phyloP scores from a whole-genome alignment of 2,888 invertebrate species.

The Onthophagus sagittarius region DNA sequence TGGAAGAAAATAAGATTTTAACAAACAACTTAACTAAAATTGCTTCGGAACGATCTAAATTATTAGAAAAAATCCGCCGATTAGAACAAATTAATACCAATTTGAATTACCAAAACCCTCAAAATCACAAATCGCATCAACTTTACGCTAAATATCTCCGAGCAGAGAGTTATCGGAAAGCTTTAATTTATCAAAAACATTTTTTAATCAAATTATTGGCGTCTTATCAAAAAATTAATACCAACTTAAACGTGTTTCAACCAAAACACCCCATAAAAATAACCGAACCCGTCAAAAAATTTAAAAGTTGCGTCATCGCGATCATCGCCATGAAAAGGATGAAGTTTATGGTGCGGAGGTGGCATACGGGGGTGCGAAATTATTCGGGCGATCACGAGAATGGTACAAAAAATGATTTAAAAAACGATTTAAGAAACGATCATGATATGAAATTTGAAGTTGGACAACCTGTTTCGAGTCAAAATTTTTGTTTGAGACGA shows the following conservation, averaged over 20 bases:
- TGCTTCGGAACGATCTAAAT: constrained; percentile 49
- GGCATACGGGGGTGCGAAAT: constrained; percentile 59
- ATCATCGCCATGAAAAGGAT: constrained; percentile 61
- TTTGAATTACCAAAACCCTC: not conserved
- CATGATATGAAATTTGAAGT: constrained; percentile 37
- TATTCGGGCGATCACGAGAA: constrained; percentile 40
- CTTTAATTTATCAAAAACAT: constrained; percentile 85
- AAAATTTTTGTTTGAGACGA: constrained; percentile 36
- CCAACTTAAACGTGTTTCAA: constrained; percentile 2
- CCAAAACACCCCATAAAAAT: constrained; percentile 12
- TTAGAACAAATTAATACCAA: constrained; percentile 40
- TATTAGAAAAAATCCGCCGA: constrained; percentile 51
- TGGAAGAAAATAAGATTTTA: constrained; percentile 54
- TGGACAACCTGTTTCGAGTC: constrained; percentile 44
- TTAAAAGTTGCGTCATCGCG: constrained; percentile 54
- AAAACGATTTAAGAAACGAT: not conserved
- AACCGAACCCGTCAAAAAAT: constrained; percentile 28
- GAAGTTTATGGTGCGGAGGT: constrained; percentile 61
- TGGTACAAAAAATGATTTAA: not conserved
- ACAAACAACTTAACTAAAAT: constrained; percentile 45
- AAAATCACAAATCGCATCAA: constrained; percentile 36
- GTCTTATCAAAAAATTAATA: constrained; percentile 38
- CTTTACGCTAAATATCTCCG: constrained; percentile 68
- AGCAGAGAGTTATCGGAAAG: constrained; percentile 81
- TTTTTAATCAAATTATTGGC: constrained; percentile 71